These are phyloP conservation scores for Pentalonia nigronervosa DNA, from an alignment of 1,140 invertebrate genomes.

Conservation along the genomic window DNA sequence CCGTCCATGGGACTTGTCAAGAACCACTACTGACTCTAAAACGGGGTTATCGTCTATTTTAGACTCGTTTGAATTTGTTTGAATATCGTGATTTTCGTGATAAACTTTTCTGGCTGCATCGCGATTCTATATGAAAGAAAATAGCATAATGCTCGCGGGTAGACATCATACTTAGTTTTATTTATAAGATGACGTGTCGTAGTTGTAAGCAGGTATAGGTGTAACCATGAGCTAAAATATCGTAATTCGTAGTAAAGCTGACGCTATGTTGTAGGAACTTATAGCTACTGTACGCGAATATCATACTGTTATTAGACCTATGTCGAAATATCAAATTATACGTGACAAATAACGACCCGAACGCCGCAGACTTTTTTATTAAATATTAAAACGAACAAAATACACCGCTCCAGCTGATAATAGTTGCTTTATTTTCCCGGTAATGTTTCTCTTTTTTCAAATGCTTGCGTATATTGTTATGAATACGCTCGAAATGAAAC, in stretches of 20 bases:
- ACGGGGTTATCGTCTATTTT: too few species aligned
- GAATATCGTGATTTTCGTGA: too few species aligned
- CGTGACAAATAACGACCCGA: background rate
- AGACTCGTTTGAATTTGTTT: too few species aligned
- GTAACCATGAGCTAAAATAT: too few species aligned
- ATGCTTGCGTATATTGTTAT: background rate
- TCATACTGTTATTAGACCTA: background rate
- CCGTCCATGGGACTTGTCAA: background rate
- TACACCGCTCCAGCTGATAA: background rate
- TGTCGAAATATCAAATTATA: background rate
- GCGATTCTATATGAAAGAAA: too few species aligned
- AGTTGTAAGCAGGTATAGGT: too few species aligned
- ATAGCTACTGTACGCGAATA: background rate
- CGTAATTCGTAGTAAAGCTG: too few species aligned
- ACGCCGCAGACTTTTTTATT: background rate
- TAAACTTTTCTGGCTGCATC: too few species aligned
- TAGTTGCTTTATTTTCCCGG: background rate
- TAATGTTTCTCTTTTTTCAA: background rate
- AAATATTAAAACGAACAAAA: background rate
- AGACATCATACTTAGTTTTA: too few species aligned
- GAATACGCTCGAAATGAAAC: conserved; percentile 1
- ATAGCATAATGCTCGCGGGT: too few species aligned
- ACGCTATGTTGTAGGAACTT: too few species aligned
- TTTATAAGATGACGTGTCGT: too few species aligned
- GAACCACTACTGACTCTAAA: background rate